Base-by-base conservation (phyloP, 2,888 invertebrate species). In the Pandemis heparana region DNA sequence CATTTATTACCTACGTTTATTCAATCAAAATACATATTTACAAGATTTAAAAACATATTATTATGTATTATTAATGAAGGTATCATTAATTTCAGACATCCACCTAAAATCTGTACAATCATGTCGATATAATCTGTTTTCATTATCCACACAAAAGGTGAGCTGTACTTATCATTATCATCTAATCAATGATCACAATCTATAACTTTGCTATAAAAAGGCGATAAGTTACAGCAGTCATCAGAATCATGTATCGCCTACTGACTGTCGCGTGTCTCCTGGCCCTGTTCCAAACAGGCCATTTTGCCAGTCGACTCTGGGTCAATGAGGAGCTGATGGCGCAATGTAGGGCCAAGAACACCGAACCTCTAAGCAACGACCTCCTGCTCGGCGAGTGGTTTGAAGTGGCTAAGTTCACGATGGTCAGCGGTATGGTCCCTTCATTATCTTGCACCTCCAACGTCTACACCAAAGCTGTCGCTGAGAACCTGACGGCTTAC, bases 201-300 rank as follows among this genome's bases (percentile, higher is more conserved):
- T 6, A n/a, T n/a, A 48, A 16, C 6, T 23, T 23, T 23, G 12
- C 10, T 69, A 61, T 69, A 61, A 61, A 69, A 69, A 48, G 60
- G 48, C 48, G 43, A 60, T 69, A 18, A 56, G 5, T 56, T 23
- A 12, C 18, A 3, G 8, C 56, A 56, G 16, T 6, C 51, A 18
- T 10, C 23, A 56, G 12, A 63, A 63, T 46, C 63, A 63, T 63
- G 63, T 46, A 41, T 46, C 63, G 63, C 1, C 18, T 46, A 18
- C 43, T 63, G 23, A 12, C 14, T 41, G 12, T 43, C 12, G 10
- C 14, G 16, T 63, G 63, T 5, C 3, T 43, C 18, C 43, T 63
- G 43, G 43, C 43, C 18, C n/a, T 63, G 16, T 5, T 61, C n/a
- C 61, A 61, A 41, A 1, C 5, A 16, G 63, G 63, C 23, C 63